Conservation (phyloP, 2,797 vertebrate genomes). For the Fistularia tabacaria region DNA sequence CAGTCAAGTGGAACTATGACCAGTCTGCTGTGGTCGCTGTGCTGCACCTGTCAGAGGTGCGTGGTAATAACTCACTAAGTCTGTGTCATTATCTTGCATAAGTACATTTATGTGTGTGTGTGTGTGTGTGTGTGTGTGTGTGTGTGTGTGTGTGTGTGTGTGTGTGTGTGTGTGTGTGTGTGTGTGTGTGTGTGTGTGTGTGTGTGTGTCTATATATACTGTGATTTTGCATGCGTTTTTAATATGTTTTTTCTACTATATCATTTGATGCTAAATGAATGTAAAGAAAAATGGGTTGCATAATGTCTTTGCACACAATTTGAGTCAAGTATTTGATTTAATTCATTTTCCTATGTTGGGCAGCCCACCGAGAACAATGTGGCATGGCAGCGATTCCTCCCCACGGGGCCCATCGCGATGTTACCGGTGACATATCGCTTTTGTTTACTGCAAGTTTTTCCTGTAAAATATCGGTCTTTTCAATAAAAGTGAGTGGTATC, state of each 20-base stretch:
- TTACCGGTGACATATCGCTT: constrained; percentile 82
- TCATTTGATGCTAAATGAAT: neutral
- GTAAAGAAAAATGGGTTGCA: neutral
- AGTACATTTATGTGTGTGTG: too few relatives aligned
- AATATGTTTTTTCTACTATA: constrained; percentile 2
- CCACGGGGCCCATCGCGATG: constrained; percentile 92
- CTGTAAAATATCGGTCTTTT: constrained; percentile 1
- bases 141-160: too few relatives aligned
- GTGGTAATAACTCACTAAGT: too few relatives aligned
- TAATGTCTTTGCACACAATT: constrained; percentile 13
- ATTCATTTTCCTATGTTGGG: constrained; percentile 19
- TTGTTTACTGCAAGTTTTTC: constrained; percentile 13
- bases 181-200: neutral
- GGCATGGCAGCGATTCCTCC: constrained; percentile 98
- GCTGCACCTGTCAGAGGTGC: constrained; percentile 89
- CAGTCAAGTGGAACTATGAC: constrained; percentile 88
- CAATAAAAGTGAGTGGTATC: neutral
- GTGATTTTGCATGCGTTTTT: neutral
- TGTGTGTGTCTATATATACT: neutral
- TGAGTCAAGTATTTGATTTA: constrained; percentile 13
- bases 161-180: too few relatives aligned
- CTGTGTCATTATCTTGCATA: too few relatives aligned
- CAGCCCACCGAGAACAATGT: constrained; percentile 96
- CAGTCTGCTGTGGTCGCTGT: constrained; percentile 96
- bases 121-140: too few relatives aligned